phyloP scores from a whole-genome alignment of 1,140 invertebrate genomes.

The Melitaea cinxia region DNA sequence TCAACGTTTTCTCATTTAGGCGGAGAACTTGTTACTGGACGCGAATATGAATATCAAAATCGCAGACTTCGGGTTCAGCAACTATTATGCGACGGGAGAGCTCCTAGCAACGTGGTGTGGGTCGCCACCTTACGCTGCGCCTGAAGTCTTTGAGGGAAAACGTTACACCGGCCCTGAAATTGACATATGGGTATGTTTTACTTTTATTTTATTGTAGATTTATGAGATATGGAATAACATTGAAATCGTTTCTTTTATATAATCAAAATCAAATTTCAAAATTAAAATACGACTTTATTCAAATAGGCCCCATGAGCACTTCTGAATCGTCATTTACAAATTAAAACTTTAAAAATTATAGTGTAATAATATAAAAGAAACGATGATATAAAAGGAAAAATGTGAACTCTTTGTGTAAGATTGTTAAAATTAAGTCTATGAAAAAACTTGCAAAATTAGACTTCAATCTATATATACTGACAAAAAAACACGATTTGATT shows the following conservation, averaged over 20 bases:
- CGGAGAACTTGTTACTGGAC: constrained; percentile 97
- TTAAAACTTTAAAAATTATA: too few relatives aligned
- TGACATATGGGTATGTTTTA: constrained; percentile 94
- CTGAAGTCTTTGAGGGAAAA: constrained; percentile 98
- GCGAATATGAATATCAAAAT: constrained; percentile 98
- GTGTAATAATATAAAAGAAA: too few relatives aligned
- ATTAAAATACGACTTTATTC: too few relatives aligned
- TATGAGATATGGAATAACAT: neutral
- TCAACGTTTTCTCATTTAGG: constrained; percentile 80
- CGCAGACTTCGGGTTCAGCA: constrained; percentile 98
- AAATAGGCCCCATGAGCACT: too few relatives aligned
- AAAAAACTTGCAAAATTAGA: too few relatives aligned
- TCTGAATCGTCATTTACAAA: too few relatives aligned
- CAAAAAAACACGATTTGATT: too few relatives aligned
- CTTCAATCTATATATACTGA: too few relatives aligned
- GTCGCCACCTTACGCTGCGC: constrained; percentile 98
- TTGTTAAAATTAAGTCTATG: too few relatives aligned
- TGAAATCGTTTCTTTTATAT: neutral
- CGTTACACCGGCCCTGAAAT: constrained; percentile 98
- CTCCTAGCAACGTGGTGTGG: constrained; percentile 97
- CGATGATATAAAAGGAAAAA: too few relatives aligned
- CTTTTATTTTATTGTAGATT: constrained; percentile 20
- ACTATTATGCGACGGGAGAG: constrained; percentile 92
- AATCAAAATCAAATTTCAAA: too few relatives aligned
- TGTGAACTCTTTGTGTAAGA: too few relatives aligned